Conservation (phyloP, 2,888 invertebrate genomes). For the Drosophila aldrichi region DNA sequence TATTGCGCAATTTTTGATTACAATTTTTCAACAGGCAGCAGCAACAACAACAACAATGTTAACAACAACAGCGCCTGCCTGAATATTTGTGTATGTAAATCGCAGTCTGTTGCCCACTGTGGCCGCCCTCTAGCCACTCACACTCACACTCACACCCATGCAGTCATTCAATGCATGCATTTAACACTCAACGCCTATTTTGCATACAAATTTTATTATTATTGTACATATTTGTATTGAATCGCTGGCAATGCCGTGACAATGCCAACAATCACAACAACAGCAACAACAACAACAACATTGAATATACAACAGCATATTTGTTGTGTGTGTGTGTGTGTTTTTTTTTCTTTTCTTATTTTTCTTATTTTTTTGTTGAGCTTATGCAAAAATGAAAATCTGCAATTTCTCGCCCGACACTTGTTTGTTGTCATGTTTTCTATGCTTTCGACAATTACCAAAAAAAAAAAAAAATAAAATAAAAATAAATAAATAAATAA, state of each 20-base stretch:
- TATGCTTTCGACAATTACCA: constrained; percentile 38
- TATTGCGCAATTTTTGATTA: constrained; percentile 82
- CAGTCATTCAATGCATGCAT: constrained; percentile 67
- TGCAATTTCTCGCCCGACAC: constrained; percentile 70
- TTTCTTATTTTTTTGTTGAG: constrained; percentile 31
- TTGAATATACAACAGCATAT: constrained; percentile 25
- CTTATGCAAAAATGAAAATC: constrained; percentile 78
- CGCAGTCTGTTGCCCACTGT: constrained; percentile 13
- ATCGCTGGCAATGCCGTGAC: constrained; percentile 59
- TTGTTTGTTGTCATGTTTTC: constrained; percentile 78
- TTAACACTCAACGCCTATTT: constrained; percentile 81
- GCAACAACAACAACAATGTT: constrained; percentile 4
- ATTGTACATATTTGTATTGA: constrained; percentile 74
- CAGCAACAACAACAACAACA: constrained; percentile 8
- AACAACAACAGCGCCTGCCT: constrained; percentile 23
- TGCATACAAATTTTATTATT: constrained; percentile 82
- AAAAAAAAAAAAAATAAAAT: no score
- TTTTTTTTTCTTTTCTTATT: constrained; percentile 15
- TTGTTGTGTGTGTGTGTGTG: constrained; percentile 27
- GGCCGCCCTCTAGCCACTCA: background rate
- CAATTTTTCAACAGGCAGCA: constrained; percentile 71
- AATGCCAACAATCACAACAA: constrained; percentile 35
- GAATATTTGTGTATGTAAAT: constrained; percentile 76
- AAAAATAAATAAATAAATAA: no score
- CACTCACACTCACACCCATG: constrained; percentile 1